A percentile compares a stretch with the other conserved stretches of the same genome.
Conservation (phyloP, 2,797 vertebrate species). For the Capromys pilorides region DNA sequence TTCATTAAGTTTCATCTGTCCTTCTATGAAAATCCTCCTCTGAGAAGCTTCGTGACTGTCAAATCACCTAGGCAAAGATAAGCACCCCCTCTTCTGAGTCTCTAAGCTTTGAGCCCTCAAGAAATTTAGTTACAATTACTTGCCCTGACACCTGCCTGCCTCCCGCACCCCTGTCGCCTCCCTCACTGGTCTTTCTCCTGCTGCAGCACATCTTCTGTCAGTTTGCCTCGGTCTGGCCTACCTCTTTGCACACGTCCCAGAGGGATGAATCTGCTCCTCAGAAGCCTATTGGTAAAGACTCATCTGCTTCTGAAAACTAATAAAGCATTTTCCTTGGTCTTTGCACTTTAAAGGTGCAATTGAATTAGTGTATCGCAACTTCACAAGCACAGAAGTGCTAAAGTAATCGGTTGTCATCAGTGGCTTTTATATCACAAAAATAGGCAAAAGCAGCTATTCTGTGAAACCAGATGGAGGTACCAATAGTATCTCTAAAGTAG, state of each 20-base stretch:
- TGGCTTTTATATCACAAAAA: neutral
- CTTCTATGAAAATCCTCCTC: neutral
- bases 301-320: neutral
- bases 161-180: neutral
- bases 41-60: neutral
- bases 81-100: neutral
- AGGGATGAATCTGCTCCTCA: neutral
- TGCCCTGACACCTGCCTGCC: neutral
- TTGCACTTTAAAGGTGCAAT: neutral
- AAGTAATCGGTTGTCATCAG: neutral
- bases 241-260: neutral
- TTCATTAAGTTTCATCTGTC: neutral
- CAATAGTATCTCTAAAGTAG: neutral
- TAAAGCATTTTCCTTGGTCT: constrained; percentile 8
- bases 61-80: neutral
- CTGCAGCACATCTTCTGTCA: neutral
- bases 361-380: neutral
- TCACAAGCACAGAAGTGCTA: neutral
- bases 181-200: neutral
- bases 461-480: neutral
- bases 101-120: neutral
- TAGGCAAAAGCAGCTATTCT: neutral
- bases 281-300: neutral
- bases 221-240: neutral
- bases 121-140: neutral